Percentiles rank a stretch among this genome's conserved stretches.
These are phyloP conservation scores for Antheraea pernyi DNA, from an alignment of 1,140 invertebrate genomes.

Conservation along the genomic window DNA sequence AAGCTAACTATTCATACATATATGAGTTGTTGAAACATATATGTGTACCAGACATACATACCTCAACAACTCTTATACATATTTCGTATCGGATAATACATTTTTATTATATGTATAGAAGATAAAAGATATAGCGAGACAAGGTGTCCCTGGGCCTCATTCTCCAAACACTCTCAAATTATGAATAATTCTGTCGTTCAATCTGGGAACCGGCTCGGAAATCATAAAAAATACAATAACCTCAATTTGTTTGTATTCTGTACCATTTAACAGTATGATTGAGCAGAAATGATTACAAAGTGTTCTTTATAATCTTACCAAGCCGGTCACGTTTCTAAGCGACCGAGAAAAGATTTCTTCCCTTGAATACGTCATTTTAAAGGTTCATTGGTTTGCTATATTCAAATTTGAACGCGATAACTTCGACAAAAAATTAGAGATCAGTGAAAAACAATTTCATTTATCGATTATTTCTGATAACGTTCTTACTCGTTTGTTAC, in stretches of 20 bases:
- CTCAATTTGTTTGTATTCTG: slow-evolving; percentile 32
- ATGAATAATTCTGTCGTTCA: slow-evolving; percentile 18
- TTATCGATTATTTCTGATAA: too few species aligned
- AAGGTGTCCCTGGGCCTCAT: neutral
- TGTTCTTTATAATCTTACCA: neutral
- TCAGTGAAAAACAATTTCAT: neutral
- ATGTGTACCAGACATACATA: too few species aligned
- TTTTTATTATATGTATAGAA: neutral
- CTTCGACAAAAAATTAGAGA: neutral
- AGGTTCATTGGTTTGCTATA: neutral
- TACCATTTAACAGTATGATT: slow-evolving; percentile 34
- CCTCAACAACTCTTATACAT: too few species aligned
- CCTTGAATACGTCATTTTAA: neutral
- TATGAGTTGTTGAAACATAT: too few species aligned
- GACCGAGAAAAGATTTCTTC: slow-evolving; percentile 4
- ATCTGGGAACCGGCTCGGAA: neutral
- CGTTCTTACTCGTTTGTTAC: too few species aligned
- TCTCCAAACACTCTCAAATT: neutral
- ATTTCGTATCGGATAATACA: too few species aligned
- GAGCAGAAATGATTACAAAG: slow-evolving; percentile 16
- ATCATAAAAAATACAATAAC: neutral
- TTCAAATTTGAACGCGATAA: neutral
- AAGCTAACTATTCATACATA: too few species aligned
- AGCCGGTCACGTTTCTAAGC: slow-evolving; percentile 20
- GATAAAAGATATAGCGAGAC: neutral